Evolutionary conservation across 2,888 invertebrate genomes (phyloP).

Genomic region (Micoletzkya japonica): DNA sequence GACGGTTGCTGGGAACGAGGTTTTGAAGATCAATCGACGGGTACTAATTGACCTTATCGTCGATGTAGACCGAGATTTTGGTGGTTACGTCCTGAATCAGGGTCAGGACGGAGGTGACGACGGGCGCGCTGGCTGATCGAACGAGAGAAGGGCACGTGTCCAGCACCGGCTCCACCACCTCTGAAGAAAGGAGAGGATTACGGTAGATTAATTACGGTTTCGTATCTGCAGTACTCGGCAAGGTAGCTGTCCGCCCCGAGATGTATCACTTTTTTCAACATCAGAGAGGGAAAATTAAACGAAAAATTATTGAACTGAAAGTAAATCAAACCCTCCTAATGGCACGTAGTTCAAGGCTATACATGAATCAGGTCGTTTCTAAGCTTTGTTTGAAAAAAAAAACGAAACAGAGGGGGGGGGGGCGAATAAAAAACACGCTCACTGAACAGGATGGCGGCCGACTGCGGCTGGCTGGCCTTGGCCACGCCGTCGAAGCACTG

Average conservation of each 20-base stretch:
- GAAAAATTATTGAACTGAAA: too few species aligned
- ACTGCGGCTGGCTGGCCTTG: constrained; percentile 71
- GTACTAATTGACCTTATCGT: constrained; percentile 33
- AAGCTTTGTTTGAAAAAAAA: too few species aligned
- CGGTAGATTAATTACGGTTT: not conserved
- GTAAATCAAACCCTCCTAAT: too few species aligned
- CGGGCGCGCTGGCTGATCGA: constrained; percentile 29
- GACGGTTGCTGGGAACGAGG: not conserved
- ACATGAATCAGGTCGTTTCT: too few species aligned
- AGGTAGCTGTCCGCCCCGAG: not conserved
- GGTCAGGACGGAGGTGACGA: constrained; percentile 51
- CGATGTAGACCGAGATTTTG: constrained; percentile 47
- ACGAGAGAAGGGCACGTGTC: constrained; percentile 42
- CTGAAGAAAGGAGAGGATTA: constrained; percentile 34
- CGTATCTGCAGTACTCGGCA: too few species aligned
- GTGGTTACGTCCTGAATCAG: constrained; percentile 50
- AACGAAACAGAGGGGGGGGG: too few species aligned
- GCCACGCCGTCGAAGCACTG: constrained; percentile 73
- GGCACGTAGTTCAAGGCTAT: too few species aligned
- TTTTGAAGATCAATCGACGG: not conserved
- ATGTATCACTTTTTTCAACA: not conserved
- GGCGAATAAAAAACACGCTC: too few species aligned
- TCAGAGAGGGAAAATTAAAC: too few species aligned
- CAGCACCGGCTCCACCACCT: constrained; percentile 47
- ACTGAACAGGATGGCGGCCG: constrained; percentile 69